These are phyloP conservation scores for Oryctolagus cuniculus DNA, from an alignment of 2,113 vertebrate species.

Conservation along the genomic window DNA sequence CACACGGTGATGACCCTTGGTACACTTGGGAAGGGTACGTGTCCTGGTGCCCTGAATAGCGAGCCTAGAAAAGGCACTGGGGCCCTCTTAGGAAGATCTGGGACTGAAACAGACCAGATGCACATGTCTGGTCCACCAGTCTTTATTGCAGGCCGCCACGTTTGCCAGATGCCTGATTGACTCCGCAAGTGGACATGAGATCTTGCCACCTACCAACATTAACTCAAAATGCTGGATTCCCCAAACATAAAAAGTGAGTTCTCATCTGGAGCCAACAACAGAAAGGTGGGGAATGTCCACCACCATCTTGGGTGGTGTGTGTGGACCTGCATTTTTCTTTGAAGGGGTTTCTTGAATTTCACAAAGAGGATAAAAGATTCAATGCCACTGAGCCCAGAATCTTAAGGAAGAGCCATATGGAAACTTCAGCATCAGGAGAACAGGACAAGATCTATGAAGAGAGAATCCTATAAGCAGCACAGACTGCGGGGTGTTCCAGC, in stretches of 20 bases:
- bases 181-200: background rate
- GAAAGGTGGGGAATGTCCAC: background rate
- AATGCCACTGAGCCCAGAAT: background rate
- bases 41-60: background rate
- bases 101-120: background rate
- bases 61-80: background rate
- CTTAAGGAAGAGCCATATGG: background rate
- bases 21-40: background rate
- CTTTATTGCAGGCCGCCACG: background rate
- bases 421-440: background rate
- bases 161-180: background rate
- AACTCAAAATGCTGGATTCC: background rate
- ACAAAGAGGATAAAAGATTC: background rate
- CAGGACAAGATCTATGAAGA: background rate
- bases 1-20: accelerated
- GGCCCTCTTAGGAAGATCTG: background rate
- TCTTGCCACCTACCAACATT: background rate
- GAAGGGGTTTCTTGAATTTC: background rate
- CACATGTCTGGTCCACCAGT: background rate
- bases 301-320: background rate
- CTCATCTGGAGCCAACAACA: background rate
- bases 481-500: accelerated
- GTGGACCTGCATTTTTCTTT: background rate
- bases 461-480: background rate
- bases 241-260: background rate